A percentile compares a stretch with the other conserved stretches of the same genome.
Evolutionary conservation across 2,113 vertebrate genomes (phyloP).

Genomic region (Hippocampus guttulatus): DNA sequence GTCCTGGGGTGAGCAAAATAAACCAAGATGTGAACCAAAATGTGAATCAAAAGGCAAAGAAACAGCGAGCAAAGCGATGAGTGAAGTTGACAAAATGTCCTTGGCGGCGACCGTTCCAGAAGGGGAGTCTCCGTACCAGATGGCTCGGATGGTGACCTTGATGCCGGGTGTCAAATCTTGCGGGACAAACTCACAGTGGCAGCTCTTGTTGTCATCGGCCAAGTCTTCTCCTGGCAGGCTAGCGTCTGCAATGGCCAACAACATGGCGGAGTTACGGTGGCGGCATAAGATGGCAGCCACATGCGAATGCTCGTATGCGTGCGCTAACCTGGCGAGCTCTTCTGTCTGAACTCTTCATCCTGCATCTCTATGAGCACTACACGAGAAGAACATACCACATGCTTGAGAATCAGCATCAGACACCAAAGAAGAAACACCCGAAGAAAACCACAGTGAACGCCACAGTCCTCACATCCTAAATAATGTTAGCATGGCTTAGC

Average conservation of each 20-base stretch:
- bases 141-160: constrained; percentile 94
- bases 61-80: constrained; percentile 42
- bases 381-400: constrained; percentile 52
- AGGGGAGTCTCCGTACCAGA: constrained; percentile 78
- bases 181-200: constrained; percentile 90
- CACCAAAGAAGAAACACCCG: neutral
- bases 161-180: constrained; percentile 92
- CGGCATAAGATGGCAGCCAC: neutral
- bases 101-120: neutral
- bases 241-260: constrained; percentile 74
- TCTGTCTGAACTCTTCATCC: constrained; percentile 79
- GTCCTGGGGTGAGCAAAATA: constrained; percentile 64
- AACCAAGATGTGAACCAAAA: constrained; percentile 48
- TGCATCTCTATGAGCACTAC: constrained; percentile 81
- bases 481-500: neutral
- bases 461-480: neutral
- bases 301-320: neutral
- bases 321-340: constrained; percentile 74
- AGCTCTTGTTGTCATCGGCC: constrained; percentile 92
- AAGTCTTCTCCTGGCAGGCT: constrained; percentile 91
- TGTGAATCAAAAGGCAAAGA: constrained; percentile 54
- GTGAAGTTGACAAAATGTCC: constrained; percentile 11
- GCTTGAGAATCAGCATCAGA: neutral
- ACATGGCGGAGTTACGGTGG: neutral
- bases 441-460: neutral